Evolutionary conservation across 2,113 vertebrate species (phyloP).

Genomic region (Protomyctophum bolini): DNA sequence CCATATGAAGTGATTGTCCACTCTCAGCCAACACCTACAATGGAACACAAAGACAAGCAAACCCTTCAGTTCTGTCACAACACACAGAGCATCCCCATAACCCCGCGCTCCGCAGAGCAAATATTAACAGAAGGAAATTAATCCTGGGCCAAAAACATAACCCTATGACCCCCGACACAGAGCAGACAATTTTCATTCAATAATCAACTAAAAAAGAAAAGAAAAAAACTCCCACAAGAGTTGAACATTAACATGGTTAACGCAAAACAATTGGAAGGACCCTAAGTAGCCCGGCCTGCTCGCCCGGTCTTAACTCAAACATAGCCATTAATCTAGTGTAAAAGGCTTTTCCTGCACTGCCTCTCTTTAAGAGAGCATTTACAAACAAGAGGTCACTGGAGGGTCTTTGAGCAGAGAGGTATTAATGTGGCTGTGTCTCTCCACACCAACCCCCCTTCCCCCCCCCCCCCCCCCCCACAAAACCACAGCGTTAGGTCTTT

Average conservation of each 20-base stretch:
- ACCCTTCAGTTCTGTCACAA: conserved; percentile 29
- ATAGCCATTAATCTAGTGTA: conserved; percentile 76
- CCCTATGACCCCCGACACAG: neutral
- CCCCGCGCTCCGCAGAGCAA: neutral
- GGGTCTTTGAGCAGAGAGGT: conserved; percentile 81
- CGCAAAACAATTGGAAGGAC: conserved; percentile 31
- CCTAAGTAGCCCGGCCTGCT: conserved; percentile 31
- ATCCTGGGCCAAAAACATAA: neutral
- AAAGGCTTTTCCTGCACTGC: conserved; percentile 73
- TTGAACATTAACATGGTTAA: conserved; percentile 20
- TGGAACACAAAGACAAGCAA: conserved; percentile 47
- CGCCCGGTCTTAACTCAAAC: conserved; percentile 53
- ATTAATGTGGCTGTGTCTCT: conserved; percentile 80
- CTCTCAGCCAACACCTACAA: conserved; percentile 94
- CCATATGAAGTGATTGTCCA: conserved; percentile 99
- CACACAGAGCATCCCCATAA: neutral
- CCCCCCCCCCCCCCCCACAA: conserved; percentile 66
- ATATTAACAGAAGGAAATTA: conserved; percentile 4
- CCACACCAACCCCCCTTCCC: conserved; percentile 24
- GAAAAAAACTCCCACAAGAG: neutral
- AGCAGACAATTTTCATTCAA: conserved; percentile 35
- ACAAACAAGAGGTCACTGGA: conserved; percentile 80
- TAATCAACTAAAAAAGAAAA: conserved; percentile 27
- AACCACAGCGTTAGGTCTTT: conserved; percentile 82
- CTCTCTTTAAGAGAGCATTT: conserved; percentile 78